Evolutionary conservation across 2,797 vertebrate genomes (phyloP).

Genomic region (Tadarida brasiliensis): DNA sequence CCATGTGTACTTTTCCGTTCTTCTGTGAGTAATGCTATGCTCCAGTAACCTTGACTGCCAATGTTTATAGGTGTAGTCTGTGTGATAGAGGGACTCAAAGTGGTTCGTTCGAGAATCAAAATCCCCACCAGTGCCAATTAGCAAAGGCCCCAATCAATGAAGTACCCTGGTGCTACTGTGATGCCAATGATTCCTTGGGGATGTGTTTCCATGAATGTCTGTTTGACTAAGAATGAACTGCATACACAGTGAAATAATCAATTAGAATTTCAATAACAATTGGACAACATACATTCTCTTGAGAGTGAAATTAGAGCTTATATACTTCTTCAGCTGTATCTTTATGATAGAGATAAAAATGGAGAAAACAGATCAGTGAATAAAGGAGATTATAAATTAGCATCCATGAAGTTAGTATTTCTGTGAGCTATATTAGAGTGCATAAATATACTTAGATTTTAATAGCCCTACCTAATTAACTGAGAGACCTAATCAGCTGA

Average conservation of each 20-base stretch:
- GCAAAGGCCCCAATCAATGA: not conserved
- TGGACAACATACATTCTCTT: not conserved
- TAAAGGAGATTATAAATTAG: not conserved
- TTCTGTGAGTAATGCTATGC: not conserved
- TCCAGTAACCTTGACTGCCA: not conserved
- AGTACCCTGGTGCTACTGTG: not conserved
- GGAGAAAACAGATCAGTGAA: not conserved
- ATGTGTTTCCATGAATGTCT: conserved; percentile 1
- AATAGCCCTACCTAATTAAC: not conserved
- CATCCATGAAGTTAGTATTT: not conserved
- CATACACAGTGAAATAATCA: not conserved
- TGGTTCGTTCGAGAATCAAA: conserved; percentile 25
- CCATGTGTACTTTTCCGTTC: not conserved
- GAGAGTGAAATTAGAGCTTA: not conserved
- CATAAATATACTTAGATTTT: not conserved
- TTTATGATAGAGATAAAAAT: not conserved
- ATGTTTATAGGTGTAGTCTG: not conserved
- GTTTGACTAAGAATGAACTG: conserved; percentile 1
- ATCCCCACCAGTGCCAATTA: not conserved
- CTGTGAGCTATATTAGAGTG: not conserved
- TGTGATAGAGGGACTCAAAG: not conserved
- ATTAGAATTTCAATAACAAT: conserved; percentile 39
- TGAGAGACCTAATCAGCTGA: not conserved
- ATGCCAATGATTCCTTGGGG: not conserved
- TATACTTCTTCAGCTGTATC: not conserved